Base-by-base conservation (phyloP, 2,797 vertebrate species). In the Sus cebifrons region DNA sequence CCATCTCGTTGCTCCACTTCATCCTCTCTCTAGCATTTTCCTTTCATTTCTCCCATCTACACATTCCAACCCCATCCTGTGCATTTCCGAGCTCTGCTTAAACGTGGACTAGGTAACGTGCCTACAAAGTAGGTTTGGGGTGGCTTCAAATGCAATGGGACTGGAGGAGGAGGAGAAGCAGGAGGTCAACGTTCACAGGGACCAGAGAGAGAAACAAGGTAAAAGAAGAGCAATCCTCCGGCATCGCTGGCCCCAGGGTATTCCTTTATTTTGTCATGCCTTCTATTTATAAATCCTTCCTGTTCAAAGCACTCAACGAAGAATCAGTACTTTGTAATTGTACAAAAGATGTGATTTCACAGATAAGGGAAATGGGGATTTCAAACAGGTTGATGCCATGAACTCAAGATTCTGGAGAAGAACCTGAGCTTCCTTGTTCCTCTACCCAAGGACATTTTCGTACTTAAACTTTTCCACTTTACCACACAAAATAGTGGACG, bases 201-300 rank as follows among this genome's bases (percentile, higher is more conserved):
- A 85, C 20, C 62, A 36, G 3, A 58, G 62, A n/a, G 58, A 91
- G 62, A 52, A 27, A 82, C 85, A 60, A 0, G 17, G 17, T 11
- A 27, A 73, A 75, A 75, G 40, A 32, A 81, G 65, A 62, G 29
- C 12, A 17, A 10, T 49, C 32, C 75, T 44, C 20, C 18, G 54
- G 27, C 11, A n/a, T 90, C 16, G 27, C 25, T 44, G 44, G 73
- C 13, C 29, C 16, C 54, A 36, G 52, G 6, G n/a, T 40, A 62
- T 44, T 78, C 23, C 62, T 58, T 73, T 77, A 23, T 29, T 77
- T 68, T 44, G 73, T 71, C 27, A 32, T 11, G 16, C 21, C 56
- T 95, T 95, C 71, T 86, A 15, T 62, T 70, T 94, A 56, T 84
- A 94, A 74, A 91, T 23, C 17, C 13, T 68, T 92, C 40, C 18